Conservation (phyloP, 2,113 vertebrate species). For the Bagarius yarrelli region DNA sequence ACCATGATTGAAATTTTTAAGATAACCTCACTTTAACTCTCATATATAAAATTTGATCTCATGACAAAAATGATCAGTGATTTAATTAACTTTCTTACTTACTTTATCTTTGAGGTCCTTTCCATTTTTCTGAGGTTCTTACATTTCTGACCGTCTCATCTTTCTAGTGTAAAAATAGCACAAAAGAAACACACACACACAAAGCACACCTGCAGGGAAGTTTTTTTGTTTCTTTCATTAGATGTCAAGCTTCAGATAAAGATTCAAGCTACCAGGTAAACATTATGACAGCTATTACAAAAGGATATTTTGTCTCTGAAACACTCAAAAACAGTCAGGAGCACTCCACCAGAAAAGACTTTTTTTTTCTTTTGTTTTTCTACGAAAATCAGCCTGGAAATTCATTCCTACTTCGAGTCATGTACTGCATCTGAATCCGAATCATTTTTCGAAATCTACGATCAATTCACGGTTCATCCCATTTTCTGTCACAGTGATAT, state of each 20-base stretch:
- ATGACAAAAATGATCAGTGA: too few species aligned
- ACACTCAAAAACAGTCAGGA: constrained; percentile 62
- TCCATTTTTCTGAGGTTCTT: too few species aligned
- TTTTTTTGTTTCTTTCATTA: constrained; percentile 64
- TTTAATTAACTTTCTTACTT: too few species aligned
- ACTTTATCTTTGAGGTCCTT: too few species aligned
- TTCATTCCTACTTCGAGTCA: constrained; percentile 19
- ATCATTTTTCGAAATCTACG: constrained; percentile 2
- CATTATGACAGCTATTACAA: constrained; percentile 74
- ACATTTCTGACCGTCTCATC: not conserved
- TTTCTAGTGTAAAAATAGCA: constrained; percentile 38
- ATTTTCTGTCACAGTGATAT: constrained; percentile 17
- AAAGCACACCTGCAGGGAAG: constrained; percentile 63
- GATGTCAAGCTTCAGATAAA: constrained; percentile 75
- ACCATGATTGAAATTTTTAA: too few species aligned
- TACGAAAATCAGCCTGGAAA: constrained; percentile 12
- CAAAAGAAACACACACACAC: constrained; percentile 54
- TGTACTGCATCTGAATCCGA: constrained; percentile 14
- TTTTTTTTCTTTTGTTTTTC: not conserved
- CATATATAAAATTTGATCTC: too few species aligned
- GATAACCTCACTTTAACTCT: too few species aligned
- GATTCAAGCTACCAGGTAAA: constrained; percentile 73
- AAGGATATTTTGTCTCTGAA: constrained; percentile 76
- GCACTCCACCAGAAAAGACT: constrained; percentile 52
- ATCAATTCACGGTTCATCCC: not conserved